Conservation (phyloP, 2,888 invertebrate species). For the Liposcelis brunnea region DNA sequence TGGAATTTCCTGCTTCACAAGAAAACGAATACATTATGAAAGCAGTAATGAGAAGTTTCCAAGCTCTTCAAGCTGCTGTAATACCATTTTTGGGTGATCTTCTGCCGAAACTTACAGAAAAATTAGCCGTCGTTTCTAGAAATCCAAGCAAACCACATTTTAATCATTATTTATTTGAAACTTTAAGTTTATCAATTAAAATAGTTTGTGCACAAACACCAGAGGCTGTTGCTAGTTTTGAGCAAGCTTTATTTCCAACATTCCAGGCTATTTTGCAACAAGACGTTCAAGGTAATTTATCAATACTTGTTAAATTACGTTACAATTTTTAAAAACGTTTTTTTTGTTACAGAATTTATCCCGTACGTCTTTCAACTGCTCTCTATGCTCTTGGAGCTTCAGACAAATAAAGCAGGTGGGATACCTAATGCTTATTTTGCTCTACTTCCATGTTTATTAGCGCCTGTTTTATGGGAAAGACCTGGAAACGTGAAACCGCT, state of each 20-base stretch:
- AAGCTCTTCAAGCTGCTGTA: constrained; percentile 60
- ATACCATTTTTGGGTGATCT: constrained; percentile 65
- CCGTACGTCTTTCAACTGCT: constrained; percentile 98
- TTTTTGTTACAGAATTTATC: constrained; percentile 85
- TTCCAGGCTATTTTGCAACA: constrained; percentile 89
- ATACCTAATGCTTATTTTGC: constrained; percentile 74
- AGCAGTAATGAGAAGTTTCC: constrained; percentile 81
- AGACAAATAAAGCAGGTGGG: constrained; percentile 28
- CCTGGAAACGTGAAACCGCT: constrained; percentile 87
- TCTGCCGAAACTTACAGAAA: constrained; percentile 67
- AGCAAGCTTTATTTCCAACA: constrained; percentile 82
- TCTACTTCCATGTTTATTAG: constrained; percentile 74
- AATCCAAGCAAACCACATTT: constrained; percentile 95
- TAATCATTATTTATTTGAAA: constrained; percentile 97
- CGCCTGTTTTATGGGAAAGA: constrained; percentile 85
- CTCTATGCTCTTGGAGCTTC: constrained; percentile 71
- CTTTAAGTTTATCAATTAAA: constrained; percentile 73
- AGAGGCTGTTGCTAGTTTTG: constrained; percentile 67
- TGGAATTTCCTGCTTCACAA: constrained; percentile 54
- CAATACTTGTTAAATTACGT: constrained; percentile 5
- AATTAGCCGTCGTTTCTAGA: constrained; percentile 65
- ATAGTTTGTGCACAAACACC: constrained; percentile 73
- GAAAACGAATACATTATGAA: constrained; percentile 99
- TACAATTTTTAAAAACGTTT: too few species aligned
- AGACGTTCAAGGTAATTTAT: constrained; percentile 62